Conservation (phyloP, 2,888 invertebrate species). For the Melinaea marsaeus region DNA sequence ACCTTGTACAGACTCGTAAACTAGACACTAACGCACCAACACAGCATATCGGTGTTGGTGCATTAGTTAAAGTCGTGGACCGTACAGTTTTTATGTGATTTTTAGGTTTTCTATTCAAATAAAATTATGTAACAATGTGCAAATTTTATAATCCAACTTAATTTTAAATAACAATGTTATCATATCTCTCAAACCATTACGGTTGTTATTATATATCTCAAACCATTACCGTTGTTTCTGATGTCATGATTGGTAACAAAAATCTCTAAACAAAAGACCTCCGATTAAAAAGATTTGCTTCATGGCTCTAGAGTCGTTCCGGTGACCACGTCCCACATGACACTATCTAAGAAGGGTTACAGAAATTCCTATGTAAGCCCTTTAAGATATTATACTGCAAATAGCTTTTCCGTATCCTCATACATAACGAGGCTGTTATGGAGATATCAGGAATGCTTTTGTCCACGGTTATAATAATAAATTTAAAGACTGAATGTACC, state of each 20-base stretch:
- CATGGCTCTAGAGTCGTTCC: constrained; percentile 6
- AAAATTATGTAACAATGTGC: background rate
- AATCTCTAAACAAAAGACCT: background rate
- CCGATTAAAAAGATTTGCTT: constrained; percentile 3
- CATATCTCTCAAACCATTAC: no score
- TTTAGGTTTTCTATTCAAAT: background rate
- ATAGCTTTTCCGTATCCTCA: constrained; percentile 23
- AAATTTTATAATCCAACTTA: background rate
- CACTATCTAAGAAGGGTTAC: constrained; percentile 22
- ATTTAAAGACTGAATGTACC: constrained; percentile 1
- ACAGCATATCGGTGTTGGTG: background rate
- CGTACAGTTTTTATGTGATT: background rate
- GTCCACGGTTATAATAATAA: constrained; percentile 2
- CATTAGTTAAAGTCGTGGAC: constrained; percentile 12
- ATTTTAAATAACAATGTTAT: no score
- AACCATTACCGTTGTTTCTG: no score
- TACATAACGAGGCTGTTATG: constrained; percentile 14
- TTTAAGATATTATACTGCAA: constrained; percentile 25
- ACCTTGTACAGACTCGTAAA: constrained; percentile 42
- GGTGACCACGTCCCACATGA: constrained; percentile 20
- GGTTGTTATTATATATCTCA: no score
- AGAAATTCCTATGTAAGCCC: constrained; percentile 21
- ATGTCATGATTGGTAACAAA: no score
- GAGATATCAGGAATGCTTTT: constrained; percentile 14
- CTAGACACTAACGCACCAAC: constrained; percentile 47